phyloP scores from a whole-genome alignment of 2,797 vertebrate species.

The Gastrophryne carolinensis region DNA sequence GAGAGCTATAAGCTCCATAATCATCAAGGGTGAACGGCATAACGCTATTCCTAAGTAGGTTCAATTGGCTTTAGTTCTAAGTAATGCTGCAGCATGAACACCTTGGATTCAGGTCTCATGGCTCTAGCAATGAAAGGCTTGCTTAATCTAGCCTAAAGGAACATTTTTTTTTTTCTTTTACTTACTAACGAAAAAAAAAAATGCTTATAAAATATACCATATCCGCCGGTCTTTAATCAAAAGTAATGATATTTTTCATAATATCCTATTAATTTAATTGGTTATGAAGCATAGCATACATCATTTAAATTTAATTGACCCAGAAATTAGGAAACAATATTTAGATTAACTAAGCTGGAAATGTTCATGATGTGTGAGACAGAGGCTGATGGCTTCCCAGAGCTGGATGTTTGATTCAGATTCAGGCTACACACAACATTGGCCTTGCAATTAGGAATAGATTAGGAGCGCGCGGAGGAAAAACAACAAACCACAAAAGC shows the following conservation, averaged over 20 bases:
- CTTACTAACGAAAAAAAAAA: constrained; percentile 96
- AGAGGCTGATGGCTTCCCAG: constrained; percentile 71
- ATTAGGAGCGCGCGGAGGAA: background rate
- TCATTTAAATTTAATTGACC: constrained; percentile 99
- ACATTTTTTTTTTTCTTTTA: constrained; percentile 75
- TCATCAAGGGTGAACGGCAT: constrained; percentile 91
- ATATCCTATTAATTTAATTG: constrained; percentile 99
- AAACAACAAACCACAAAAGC: constrained; percentile 10
- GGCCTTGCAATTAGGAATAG: constrained; percentile 25
- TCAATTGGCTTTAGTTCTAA: constrained; percentile 98
- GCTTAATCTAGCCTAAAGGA: constrained; percentile 95
- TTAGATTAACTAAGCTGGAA: constrained; percentile 87
- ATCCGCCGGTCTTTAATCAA: constrained; percentile 97
- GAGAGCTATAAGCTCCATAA: constrained; percentile 92
- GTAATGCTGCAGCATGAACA: constrained; percentile 90
- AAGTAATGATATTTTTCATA: constrained; percentile 90
- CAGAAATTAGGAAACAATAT: constrained; percentile 96
- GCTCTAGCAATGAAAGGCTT: constrained; percentile 85
- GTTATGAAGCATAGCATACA: constrained; percentile 97
- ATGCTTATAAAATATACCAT: constrained; percentile 98
- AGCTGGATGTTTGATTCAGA: constrained; percentile 70
- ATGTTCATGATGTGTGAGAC: constrained; percentile 76
- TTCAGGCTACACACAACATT: constrained; percentile 41
- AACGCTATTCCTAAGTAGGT: constrained; percentile 90
- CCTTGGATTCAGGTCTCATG: constrained; percentile 87